Evolutionary conservation across 2,888 invertebrate genomes (phyloP).

Genomic region (Melanotus villosus): DNA sequence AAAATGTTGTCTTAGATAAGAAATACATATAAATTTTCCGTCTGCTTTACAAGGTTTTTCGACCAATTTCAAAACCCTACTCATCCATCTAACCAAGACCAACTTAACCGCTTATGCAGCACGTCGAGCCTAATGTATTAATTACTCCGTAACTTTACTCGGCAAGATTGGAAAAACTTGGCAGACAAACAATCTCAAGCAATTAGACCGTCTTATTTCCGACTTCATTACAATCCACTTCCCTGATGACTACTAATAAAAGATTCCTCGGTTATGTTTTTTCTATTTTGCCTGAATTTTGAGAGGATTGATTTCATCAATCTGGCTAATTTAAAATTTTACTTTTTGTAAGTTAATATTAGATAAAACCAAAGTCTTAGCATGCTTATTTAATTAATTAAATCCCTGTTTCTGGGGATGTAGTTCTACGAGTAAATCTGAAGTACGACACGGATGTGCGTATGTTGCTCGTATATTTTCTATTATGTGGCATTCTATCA

Average conservation of each 20-base stretch:
- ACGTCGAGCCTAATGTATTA: not conserved
- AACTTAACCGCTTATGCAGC: slow-evolving; percentile 9
- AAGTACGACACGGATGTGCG: no score
- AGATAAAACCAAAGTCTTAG: no score
- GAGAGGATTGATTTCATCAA: no score
- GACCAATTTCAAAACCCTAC: not conserved
- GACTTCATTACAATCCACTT: not conserved
- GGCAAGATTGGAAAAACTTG: not conserved
- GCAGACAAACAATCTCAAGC: no score
- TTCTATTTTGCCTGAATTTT: not conserved
- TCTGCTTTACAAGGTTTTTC: not conserved
- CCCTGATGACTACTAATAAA: not conserved
- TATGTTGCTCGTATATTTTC: not conserved
- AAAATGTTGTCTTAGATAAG: slow-evolving; percentile 15
- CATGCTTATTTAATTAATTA: no score
- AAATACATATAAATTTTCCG: not conserved
- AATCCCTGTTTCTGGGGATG: no score
- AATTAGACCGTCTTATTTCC: not conserved
- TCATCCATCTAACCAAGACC: not conserved
- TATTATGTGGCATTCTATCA: not conserved
- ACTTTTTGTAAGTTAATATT: no score
- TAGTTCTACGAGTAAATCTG: no score
- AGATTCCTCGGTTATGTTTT: not conserved
- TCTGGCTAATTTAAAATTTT: no score
- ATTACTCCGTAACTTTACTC: not conserved